phyloP scores from a whole-genome alignment of 1,140 invertebrate species.

The Helicoverpa zea region DNA sequence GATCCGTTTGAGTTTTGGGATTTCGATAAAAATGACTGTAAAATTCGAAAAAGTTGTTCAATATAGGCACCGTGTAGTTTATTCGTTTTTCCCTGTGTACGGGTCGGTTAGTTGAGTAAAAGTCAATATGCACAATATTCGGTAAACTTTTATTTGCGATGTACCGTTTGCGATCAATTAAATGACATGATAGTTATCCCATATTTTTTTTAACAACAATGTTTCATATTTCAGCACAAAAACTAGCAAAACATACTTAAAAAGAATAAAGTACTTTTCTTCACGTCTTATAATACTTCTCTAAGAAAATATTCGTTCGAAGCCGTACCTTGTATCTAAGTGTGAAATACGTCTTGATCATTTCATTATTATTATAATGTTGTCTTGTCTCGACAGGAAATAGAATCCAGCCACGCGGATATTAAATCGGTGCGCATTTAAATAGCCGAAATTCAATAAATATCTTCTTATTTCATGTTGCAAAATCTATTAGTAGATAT shows the following conservation, averaged over 20 bases:
- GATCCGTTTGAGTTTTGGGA: not conserved
- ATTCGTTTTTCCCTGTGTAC: no score
- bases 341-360: slow-evolving; percentile 41
- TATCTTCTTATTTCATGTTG: slow-evolving; percentile 23
- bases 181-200: no score
- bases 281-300: not conserved
- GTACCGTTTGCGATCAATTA: no score
- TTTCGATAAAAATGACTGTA: not conserved
- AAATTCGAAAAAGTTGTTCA: not conserved
- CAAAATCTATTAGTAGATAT: not conserved
- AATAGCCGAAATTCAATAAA: slow-evolving; percentile 13
- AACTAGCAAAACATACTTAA: no score
- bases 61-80: no score
- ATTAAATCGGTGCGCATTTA: slow-evolving; percentile 40
- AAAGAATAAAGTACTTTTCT: no score
- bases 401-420: slow-evolving; percentile 51
- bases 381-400: slow-evolving; percentile 58
- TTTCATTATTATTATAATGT: slow-evolving; percentile 51
- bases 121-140: no score
- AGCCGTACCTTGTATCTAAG: not conserved
- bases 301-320: not conserved
- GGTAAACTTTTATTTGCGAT: no score
- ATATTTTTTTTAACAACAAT: no score
- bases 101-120: no score
- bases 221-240: no score